phyloP scores from a whole-genome alignment of 2,888 invertebrate genomes.

The Machimus rusticus region DNA sequence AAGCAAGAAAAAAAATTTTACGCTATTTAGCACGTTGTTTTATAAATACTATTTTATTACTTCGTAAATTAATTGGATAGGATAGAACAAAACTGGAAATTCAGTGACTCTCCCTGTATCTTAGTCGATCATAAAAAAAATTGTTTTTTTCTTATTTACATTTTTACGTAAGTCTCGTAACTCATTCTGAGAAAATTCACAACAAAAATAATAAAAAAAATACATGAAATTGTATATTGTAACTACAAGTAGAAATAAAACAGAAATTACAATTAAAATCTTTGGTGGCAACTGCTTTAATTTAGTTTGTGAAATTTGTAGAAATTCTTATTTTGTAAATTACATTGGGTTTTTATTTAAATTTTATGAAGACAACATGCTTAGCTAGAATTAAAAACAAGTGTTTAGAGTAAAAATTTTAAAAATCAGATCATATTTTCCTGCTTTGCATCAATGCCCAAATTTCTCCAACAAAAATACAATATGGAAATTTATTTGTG shows the following conservation, averaged over 20 bases:
- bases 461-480: not conserved
- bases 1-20: not conserved
- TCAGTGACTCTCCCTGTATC: not conserved
- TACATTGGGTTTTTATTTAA: too few relatives aligned
- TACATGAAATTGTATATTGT: slow-evolving; percentile 22
- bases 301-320: not conserved
- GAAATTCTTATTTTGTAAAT: not conserved
- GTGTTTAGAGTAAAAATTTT: too few relatives aligned
- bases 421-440: too few relatives aligned
- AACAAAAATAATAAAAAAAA: not conserved
- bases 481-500: too few relatives aligned
- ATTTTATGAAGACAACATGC: too few relatives aligned
- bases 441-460: too few relatives aligned
- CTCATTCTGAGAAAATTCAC: not conserved
- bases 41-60: slow-evolving; percentile 25
- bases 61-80: slow-evolving; percentile 22
- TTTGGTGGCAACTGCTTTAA: not conserved
- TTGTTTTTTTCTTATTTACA: not conserved
- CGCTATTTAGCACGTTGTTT: slow-evolving; percentile 1
- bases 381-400: too few relatives aligned
- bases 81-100: not conserved
- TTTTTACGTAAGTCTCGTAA: not conserved
- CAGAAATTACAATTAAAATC: not conserved
- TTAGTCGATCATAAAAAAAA: not conserved
- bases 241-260: slow-evolving; percentile 25